phyloP scores from a whole-genome alignment of 2,888 invertebrate species.

The Elegia similella region DNA sequence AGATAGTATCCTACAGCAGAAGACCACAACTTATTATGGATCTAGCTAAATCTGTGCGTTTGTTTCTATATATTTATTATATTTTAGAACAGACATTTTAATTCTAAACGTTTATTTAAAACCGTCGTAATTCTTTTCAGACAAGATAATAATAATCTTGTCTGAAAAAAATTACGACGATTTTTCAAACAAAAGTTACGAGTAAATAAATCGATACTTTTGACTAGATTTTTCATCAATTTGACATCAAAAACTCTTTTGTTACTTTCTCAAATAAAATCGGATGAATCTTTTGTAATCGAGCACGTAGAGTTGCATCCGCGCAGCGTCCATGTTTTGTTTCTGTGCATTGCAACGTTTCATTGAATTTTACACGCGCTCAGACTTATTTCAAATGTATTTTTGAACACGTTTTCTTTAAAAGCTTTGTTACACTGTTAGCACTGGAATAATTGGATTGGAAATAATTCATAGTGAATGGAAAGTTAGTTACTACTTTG shows the following conservation, averaged over 20 bases:
- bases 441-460: constrained; percentile 1
- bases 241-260: constrained; percentile 4
- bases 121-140: too few species aligned
- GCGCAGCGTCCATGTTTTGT: constrained; percentile 2
- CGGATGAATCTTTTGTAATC: constrained; percentile 14
- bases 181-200: neutral
- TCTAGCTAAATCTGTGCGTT: too few species aligned
- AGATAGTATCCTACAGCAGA: too few species aligned
- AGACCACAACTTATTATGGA: too few species aligned
- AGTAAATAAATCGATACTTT: neutral
- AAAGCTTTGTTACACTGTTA: constrained; percentile 8
- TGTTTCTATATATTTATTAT: too few species aligned
- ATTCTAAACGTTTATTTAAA: too few species aligned
- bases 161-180: too few species aligned
- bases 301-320: constrained; percentile 11
- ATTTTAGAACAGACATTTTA: too few species aligned
- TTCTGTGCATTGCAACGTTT: constrained; percentile 14
- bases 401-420: constrained; percentile 9
- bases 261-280: constrained; percentile 10
- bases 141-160: too few species aligned
- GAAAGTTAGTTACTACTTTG: too few species aligned
- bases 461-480: neutral
- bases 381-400: constrained; percentile 8
- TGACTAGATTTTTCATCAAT: neutral
- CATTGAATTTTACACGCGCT: constrained; percentile 15